phyloP scores from a whole-genome alignment of 2,797 vertebrate species.

The Muscicapa comitata region DNA sequence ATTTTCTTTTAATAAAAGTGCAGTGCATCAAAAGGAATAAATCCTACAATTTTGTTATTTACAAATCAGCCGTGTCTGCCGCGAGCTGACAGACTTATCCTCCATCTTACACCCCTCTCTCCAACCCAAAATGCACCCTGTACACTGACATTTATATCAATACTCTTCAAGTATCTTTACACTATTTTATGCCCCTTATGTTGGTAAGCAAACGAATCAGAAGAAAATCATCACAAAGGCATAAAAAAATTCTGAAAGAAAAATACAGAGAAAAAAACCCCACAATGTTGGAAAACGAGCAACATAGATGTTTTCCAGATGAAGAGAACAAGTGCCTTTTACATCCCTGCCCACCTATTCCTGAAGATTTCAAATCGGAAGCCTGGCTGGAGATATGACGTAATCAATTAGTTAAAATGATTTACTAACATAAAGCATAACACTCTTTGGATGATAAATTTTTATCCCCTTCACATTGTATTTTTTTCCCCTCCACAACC shows the following conservation, averaged over 20 bases:
- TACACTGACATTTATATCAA: neutral
- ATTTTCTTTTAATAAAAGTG: constrained; percentile 60
- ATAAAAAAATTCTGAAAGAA: neutral
- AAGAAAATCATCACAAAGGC: neutral
- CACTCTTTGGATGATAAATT: neutral
- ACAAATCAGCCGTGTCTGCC: constrained; percentile 29
- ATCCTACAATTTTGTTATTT: constrained; percentile 59
- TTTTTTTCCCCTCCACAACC: accelerated
- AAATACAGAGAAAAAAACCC: accelerated
- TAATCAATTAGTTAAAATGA: constrained; percentile 13
- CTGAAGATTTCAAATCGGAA: neutral
- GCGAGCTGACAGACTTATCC: neutral
- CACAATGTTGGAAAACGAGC: neutral
- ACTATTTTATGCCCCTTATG: neutral
- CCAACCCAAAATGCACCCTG: neutral
- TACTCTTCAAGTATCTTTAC: neutral
- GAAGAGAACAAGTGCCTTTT: neutral
- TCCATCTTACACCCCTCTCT: constrained; percentile 11
- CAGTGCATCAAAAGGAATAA: constrained; percentile 49
- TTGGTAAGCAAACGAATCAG: neutral
- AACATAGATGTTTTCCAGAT: neutral
- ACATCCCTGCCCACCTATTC: neutral
- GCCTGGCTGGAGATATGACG: neutral
- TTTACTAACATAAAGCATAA: constrained; percentile 3
- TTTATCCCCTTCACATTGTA: neutral